These are phyloP conservation scores for Stenurella melanura DNA, from an alignment of 2,888 invertebrate species.

Conservation along the genomic window DNA sequence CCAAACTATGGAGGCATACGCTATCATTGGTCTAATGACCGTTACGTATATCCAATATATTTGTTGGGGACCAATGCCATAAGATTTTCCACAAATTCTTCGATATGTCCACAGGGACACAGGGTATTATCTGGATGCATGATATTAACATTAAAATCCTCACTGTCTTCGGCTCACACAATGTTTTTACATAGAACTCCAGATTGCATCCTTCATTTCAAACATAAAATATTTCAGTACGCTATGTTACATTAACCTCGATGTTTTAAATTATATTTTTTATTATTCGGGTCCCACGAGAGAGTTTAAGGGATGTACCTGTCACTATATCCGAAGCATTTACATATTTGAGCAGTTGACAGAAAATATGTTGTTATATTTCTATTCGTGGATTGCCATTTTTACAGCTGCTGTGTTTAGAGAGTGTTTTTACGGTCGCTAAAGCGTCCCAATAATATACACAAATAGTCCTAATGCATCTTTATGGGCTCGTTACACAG, in stretches of 20 bases:
- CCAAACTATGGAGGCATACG: too few species aligned
- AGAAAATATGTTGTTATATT: conserved; percentile 29
- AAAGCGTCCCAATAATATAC: conserved; percentile 62
- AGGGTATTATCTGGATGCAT: too few species aligned
- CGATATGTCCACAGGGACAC: too few species aligned
- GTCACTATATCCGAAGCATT: conserved; percentile 7
- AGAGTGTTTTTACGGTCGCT: conserved; percentile 58
- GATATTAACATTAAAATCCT: too few species aligned
- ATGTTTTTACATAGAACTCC: too few species aligned
- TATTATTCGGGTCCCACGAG: not conserved
- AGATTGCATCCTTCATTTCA: too few species aligned
- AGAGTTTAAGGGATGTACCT: not conserved
- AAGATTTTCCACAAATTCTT: too few species aligned
- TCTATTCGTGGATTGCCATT: conserved; percentile 52
- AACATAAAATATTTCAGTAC: not conserved
- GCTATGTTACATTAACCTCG: not conserved
- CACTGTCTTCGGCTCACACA: too few species aligned
- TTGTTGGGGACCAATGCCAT: too few species aligned
- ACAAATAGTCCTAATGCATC: conserved; percentile 63
- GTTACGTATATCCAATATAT: too few species aligned
- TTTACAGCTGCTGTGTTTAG: conserved; percentile 58
- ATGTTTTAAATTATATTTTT: not conserved
- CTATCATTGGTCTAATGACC: too few species aligned
- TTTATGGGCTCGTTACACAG: conserved; percentile 61
- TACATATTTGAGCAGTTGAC: conserved; percentile 22